Base-by-base conservation (phyloP, 2,113 vertebrate genomes). In the Balaenoptera acutorostrata region DNA sequence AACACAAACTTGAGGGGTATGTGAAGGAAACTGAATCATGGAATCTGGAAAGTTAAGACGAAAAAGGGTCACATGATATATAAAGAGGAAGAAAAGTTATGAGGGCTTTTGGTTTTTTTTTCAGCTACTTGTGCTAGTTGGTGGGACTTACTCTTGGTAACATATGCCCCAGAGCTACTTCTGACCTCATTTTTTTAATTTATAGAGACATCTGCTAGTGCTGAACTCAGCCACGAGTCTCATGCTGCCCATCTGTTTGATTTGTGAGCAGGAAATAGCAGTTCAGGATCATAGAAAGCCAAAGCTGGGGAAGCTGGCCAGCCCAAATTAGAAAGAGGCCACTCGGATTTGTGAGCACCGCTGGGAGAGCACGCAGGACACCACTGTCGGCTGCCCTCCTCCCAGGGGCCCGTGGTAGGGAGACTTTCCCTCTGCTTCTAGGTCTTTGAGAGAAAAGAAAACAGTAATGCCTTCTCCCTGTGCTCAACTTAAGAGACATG, bases 161-260 rank as follows among this genome's bases (percentile, higher is more conserved):
- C 39, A 11, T 9, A 39, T 36, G n/a, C 84, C 95, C 59, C 5
- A 8, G 36, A 88, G 90, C 90, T 41, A n/a, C 52, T 88, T 80
- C 49, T 71, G n/a, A 72, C 83, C 85, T 88, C 75, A 5, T 83
- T 93, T 69, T 68, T 44, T 8, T 20, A 93, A 82, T 82, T 82
- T 71, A 69, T 29, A 21, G 29, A 59, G 69, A 59, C 41, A 84
- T 88, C 88, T 72, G 81, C 90, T 59, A 21, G 52, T 55, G 57
- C 44, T 31, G 6, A 55, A 17, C 33, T 59, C 57, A 18, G 78
- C 59, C 66, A 6, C 13, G 6, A 59, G 55, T 71, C n/a, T 83
- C 71, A 39, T 17, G 57, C 46, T 74, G 59, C 44, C 83, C 77
- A 36, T 46, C 41, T 61, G 9, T 68, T 87, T 84, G 93, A 94